Evolutionary conservation across 1,140 invertebrate genomes (phyloP).

Genomic region (Scaptomyza pallida): DNA sequence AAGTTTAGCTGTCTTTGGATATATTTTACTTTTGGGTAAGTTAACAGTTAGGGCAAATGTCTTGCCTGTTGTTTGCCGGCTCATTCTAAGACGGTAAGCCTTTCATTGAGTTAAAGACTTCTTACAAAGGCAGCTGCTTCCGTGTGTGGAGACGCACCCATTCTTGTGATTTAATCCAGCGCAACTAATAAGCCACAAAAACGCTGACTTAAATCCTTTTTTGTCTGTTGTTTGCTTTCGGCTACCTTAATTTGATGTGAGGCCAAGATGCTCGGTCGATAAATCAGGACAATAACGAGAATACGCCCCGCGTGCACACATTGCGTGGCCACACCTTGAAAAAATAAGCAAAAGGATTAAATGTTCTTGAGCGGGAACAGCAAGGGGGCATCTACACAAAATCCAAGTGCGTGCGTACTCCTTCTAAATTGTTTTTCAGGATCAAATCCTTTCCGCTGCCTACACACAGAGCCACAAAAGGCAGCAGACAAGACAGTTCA

Average conservation of each 20-base stretch:
- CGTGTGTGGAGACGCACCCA: conserved; percentile 40
- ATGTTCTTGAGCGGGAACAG: conserved; percentile 39
- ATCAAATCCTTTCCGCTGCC: conserved; percentile 63
- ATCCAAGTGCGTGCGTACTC: conserved; percentile 50
- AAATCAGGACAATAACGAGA: conserved; percentile 63
- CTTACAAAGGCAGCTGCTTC: conserved; percentile 66
- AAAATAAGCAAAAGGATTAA: conserved; percentile 81
- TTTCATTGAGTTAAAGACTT: neutral
- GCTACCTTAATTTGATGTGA: conserved; percentile 32
- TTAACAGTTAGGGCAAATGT: conserved; percentile 1
- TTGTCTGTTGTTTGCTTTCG: conserved; percentile 23
- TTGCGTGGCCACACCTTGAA: conserved; percentile 77
- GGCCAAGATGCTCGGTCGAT: conserved; percentile 60
- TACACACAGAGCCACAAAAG: conserved; percentile 52
- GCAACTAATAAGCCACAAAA: conserved; percentile 78
- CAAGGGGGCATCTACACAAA: conserved; percentile 36
- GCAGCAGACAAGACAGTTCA: conserved; percentile 33
- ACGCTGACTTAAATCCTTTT: conserved; percentile 73
- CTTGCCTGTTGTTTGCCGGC: neutral
- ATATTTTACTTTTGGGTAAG: neutral
- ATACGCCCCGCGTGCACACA: conserved; percentile 46
- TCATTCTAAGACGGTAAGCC: conserved; percentile 8
- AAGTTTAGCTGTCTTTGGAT: too few relatives aligned
- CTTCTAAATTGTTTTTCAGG: conserved; percentile 47
- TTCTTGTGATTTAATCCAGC: conserved; percentile 75